These are phyloP conservation scores for Ctenosaura bakeri DNA, from an alignment of 2,797 vertebrate species.

Conservation along the genomic window DNA sequence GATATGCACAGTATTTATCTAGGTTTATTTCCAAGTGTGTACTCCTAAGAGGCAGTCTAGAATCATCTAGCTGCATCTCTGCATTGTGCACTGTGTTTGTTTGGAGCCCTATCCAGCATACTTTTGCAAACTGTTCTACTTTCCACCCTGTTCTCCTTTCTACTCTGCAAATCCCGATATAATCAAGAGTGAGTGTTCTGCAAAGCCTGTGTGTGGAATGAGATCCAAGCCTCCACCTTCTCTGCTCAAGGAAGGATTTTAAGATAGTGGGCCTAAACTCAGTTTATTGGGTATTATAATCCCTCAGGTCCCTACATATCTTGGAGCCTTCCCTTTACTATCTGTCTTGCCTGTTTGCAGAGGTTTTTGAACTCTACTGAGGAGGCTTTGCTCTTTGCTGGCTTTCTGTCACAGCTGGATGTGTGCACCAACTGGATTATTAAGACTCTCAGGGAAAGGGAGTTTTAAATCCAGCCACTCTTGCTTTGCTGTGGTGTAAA, in stretches of 20 bases:
- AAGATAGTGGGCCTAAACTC: constrained; percentile 31
- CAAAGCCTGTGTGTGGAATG: constrained; percentile 42
- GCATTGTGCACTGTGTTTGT: constrained; percentile 49
- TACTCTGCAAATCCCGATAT: constrained; percentile 41
- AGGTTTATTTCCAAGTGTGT: constrained; percentile 41
- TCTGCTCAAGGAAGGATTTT: constrained; percentile 50
- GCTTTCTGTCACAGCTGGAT: constrained; percentile 46
- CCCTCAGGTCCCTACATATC: constrained; percentile 50
- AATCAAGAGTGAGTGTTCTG: constrained; percentile 51
- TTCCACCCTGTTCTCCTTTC: constrained; percentile 4
- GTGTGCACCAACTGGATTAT: constrained; percentile 53
- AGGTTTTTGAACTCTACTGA: constrained; percentile 51
- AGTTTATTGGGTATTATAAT: constrained; percentile 46
- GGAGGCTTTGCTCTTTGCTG: constrained; percentile 53
- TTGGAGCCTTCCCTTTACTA: constrained; percentile 33
- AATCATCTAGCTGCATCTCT: constrained; percentile 35
- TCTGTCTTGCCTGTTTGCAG: constrained; percentile 48
- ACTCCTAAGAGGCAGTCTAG: constrained; percentile 35
- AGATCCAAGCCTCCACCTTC: constrained; percentile 59
- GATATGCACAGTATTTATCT: constrained; percentile 45
- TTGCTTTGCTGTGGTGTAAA: constrained; percentile 30
- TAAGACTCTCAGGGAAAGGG: constrained; percentile 50
- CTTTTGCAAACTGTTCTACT: constrained; percentile 44
- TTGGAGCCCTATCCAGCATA: constrained; percentile 55
- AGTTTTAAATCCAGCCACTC: constrained; percentile 57